These are phyloP conservation scores for Sipha maydis DNA, from an alignment of 2,888 invertebrate genomes.

Conservation along the genomic window DNA sequence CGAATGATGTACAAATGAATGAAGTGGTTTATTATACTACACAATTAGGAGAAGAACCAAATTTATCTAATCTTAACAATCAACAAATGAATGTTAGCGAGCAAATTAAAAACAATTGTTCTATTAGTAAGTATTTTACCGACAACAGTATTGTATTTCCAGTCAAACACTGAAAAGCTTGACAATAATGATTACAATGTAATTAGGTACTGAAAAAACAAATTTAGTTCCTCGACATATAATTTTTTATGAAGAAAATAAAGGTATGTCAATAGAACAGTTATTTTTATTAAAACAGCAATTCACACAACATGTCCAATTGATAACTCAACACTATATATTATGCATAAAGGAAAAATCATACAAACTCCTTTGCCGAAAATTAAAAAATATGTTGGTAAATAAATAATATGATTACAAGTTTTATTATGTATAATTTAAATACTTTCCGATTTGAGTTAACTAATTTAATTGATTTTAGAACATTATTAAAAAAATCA, in stretches of 20 bases:
- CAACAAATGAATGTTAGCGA: neutral
- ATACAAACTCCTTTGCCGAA: conserved; percentile 71
- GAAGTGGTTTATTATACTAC: neutral
- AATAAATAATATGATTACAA: conserved; percentile 28
- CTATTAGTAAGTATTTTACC: conserved; percentile 65
- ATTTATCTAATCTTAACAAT: neutral
- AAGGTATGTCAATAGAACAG: conserved; percentile 63
- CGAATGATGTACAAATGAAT: neutral
- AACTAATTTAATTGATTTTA: neutral
- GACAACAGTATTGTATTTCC: conserved; percentile 65
- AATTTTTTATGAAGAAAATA: neutral
- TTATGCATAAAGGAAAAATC: conserved; percentile 78
- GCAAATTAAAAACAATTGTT: neutral
- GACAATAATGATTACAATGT: neutral
- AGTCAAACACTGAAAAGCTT: neutral
- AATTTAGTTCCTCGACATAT: neutral
- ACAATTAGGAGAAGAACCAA: neutral
- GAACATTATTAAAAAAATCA: neutral
- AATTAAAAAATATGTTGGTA: conserved; percentile 73
- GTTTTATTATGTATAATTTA: neutral
- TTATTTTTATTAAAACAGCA: conserved; percentile 76
- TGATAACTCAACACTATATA: conserved; percentile 79
- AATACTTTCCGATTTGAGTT: neutral
- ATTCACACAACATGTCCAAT: conserved; percentile 84
- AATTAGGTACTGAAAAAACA: neutral